Evolutionary conservation across 2,888 invertebrate genomes (phyloP).

Genomic region (Hypercompe scribonia): DNA sequence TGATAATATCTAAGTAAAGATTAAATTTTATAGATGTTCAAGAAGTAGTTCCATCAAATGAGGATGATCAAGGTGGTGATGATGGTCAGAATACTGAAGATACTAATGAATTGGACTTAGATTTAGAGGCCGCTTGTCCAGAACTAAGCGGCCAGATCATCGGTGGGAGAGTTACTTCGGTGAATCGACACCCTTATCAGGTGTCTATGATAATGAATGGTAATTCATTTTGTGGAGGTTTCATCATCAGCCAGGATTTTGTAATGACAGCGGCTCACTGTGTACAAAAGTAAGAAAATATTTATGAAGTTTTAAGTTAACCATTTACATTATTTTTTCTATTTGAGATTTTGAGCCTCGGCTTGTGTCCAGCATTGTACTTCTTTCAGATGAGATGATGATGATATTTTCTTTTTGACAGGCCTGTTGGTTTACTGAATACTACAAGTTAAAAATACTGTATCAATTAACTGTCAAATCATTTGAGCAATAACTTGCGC

Average conservation of each 20-base stretch:
- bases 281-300: constrained; percentile 76
- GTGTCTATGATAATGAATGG: constrained; percentile 81
- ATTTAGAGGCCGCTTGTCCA: constrained; percentile 73
- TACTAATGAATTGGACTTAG: constrained; percentile 64
- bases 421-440: neutral
- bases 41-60: constrained; percentile 65
- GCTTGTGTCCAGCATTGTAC: too few relatives aligned
- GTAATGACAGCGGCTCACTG: constrained; percentile 83
- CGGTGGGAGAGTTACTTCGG: constrained; percentile 76
- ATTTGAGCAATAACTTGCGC: constrained; percentile 31
- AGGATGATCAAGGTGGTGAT: constrained; percentile 55
- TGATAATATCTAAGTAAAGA: neutral
- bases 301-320: neutral
- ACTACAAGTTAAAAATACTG: neutral
- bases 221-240: constrained; percentile 83
- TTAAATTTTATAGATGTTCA: constrained; percentile 69
- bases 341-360: too few relatives aligned
- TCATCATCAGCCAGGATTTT: constrained; percentile 75
- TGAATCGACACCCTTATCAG: constrained; percentile 77
- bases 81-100: constrained; percentile 49
- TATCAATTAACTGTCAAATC: neutral
- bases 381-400: too few relatives aligned
- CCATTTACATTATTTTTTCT: neutral
- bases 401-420: neutral
- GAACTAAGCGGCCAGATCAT: constrained; percentile 82